A percentile compares a stretch with the other conserved stretches of the same genome.
Evolutionary conservation across 2,888 invertebrate genomes (phyloP).

Genomic region (Microdon myrmicae): DNA sequence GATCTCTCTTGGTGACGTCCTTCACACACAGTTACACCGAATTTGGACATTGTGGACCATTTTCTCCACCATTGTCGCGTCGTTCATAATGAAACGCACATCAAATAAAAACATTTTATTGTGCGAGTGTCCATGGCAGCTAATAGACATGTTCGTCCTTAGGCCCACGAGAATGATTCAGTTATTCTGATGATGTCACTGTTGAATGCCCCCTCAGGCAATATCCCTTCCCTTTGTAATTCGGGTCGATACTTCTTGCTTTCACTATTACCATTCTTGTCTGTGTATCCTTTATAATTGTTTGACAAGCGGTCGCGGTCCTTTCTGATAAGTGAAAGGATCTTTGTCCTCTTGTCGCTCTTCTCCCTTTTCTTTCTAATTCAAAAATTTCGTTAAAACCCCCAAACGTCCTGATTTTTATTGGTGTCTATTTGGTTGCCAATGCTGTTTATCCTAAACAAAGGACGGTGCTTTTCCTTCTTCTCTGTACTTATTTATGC

Average conservation of each 20-base stretch:
- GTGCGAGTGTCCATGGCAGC: slow-evolving; percentile 31
- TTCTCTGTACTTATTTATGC: slow-evolving; percentile 40
- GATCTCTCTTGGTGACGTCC: slow-evolving; percentile 4
- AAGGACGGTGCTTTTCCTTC: slow-evolving; percentile 8
- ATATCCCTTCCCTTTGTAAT: slow-evolving; percentile 26
- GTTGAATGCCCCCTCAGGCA: slow-evolving; percentile 31
- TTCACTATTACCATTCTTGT: slow-evolving; percentile 13
- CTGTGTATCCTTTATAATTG: slow-evolving; percentile 39
- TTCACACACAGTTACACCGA: not conserved
- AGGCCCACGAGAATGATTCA: not conserved
- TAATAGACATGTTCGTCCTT: slow-evolving; percentile 29
- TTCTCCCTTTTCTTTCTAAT: too few relatives aligned
- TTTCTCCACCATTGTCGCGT: slow-evolving; percentile 7
- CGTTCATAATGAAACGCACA: slow-evolving; percentile 39
- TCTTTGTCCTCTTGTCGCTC: too few relatives aligned
- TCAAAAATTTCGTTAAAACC: slow-evolving; percentile 37
- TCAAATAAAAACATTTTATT: slow-evolving; percentile 40
- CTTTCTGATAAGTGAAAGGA: too few relatives aligned
- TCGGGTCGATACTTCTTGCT: too few relatives aligned
- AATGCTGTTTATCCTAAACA: not conserved
- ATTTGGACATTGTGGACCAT: slow-evolving; percentile 32
- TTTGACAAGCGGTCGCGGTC: slow-evolving; percentile 39
- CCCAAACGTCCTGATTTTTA: slow-evolving; percentile 47
- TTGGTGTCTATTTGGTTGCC: slow-evolving; percentile 10
- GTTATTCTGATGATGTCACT: slow-evolving; percentile 40